Percentiles rank a stretch among this genome's conserved stretches.
Evolutionary conservation across 2,888 invertebrate genomes (phyloP).

Genomic region (Lasioglossum figueresi): DNA sequence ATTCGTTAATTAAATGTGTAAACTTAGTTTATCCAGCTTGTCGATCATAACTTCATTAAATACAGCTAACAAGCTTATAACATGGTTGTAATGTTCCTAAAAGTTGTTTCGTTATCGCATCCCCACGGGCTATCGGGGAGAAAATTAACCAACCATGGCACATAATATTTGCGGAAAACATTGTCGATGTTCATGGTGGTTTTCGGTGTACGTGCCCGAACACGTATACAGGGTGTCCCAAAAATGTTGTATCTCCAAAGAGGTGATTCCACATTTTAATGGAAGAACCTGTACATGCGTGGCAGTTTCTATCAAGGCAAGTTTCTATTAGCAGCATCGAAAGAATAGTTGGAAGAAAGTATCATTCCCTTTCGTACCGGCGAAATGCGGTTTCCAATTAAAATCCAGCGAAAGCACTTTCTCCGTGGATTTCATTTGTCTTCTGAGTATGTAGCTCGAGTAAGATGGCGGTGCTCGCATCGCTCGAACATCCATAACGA

Average conservation of each 20-base stretch:
- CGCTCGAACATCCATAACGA: slow-evolving; percentile 40
- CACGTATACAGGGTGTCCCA: background rate
- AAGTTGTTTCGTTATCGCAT: background rate
- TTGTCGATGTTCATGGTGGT: background rate
- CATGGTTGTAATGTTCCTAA: background rate
- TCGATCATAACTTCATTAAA: background rate
- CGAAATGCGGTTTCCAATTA: slow-evolving; percentile 24
- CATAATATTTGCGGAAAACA: background rate
- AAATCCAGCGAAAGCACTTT: slow-evolving; percentile 43
- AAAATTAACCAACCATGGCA: background rate
- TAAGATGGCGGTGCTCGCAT: background rate
- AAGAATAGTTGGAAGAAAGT: background rate
- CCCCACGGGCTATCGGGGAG: background rate
- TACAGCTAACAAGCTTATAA: background rate
- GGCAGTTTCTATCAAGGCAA: background rate
- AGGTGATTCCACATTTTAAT: no score
- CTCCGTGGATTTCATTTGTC: slow-evolving; percentile 28
- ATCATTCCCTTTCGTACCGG: background rate
- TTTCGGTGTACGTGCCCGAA: background rate
- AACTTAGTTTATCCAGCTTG: background rate
- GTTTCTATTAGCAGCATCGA: background rate
- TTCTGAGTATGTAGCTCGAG: no score
- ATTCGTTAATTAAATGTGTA: background rate
- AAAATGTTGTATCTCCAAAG: no score
- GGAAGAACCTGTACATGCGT: background rate